Evolutionary conservation across 2,888 invertebrate genomes (phyloP).

Genomic region (Ochropacha duplaris): DNA sequence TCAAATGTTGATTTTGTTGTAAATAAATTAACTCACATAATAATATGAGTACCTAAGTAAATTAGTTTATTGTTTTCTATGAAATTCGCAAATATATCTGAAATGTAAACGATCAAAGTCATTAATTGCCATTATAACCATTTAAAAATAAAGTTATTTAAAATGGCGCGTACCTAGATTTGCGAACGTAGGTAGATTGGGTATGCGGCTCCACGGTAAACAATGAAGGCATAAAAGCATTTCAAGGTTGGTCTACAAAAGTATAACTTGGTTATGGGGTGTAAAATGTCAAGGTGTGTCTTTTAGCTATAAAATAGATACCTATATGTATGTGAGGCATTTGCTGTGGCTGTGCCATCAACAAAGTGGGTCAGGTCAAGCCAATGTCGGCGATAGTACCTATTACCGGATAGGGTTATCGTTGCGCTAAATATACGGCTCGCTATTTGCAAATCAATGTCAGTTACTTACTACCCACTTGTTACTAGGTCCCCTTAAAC

Average conservation of each 20-base stretch:
- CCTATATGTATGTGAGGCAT: conserved; percentile 37
- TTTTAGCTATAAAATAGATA: conserved; percentile 25
- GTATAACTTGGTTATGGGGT: background rate
- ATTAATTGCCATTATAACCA: too few relatives aligned
- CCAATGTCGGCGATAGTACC: conserved; percentile 57
- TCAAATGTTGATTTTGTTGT: too few relatives aligned
- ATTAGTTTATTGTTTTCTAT: too few relatives aligned
- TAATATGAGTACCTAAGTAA: too few relatives aligned
- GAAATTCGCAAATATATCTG: too few relatives aligned
- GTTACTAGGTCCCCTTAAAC: too few relatives aligned
- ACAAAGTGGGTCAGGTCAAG: conserved; percentile 68
- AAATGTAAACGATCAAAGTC: too few relatives aligned
- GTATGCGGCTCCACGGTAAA: too few relatives aligned
- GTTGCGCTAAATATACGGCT: conserved; percentile 20
- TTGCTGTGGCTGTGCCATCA: conserved; percentile 43
- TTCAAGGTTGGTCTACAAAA: background rate
- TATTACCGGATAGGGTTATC: conserved; percentile 42
- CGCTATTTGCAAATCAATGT: conserved; percentile 36
- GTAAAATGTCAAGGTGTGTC: conserved; percentile 54
- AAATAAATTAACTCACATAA: too few relatives aligned
- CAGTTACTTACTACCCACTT: conserved; percentile 20
- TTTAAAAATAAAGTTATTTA: too few relatives aligned
- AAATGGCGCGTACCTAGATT: background rate
- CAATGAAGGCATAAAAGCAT: background rate
- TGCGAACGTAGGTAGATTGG: too few relatives aligned